phyloP scores from a whole-genome alignment of 2,888 invertebrate genomes.

The Tryphoninae sp. region DNA sequence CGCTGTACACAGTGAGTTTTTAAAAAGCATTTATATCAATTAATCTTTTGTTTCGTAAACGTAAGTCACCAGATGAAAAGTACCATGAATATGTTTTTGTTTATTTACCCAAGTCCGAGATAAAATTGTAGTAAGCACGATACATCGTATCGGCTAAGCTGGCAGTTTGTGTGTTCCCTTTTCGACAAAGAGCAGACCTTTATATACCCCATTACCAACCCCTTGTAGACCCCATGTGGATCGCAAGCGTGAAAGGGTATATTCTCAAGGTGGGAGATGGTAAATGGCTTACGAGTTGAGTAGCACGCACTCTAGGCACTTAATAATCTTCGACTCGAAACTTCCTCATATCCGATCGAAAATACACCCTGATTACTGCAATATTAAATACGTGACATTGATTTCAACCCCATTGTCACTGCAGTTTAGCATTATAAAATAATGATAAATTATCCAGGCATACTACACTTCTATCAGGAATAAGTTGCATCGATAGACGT shows the following conservation, averaged over 20 bases:
- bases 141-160: slow-evolving; percentile 57
- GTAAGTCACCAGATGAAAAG: not conserved
- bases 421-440: no score
- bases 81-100: not conserved
- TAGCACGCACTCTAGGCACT: not conserved
- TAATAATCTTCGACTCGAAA: not conserved
- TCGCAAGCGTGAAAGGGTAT: slow-evolving; percentile 30
- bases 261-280: slow-evolving; percentile 44
- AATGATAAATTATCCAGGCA: no score
- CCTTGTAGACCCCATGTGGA: slow-evolving; percentile 51
- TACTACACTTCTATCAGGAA: no score
- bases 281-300: slow-evolving; percentile 26
- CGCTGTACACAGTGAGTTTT: slow-evolving; percentile 61
- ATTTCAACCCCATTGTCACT: no score
- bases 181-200: slow-evolving; percentile 30
- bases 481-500: no score
- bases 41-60: no score
- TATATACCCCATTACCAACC: slow-evolving; percentile 54
- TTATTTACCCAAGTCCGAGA: slow-evolving; percentile 57
- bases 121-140: slow-evolving; percentile 44
- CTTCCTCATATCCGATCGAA: not conserved
- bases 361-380: not conserved
- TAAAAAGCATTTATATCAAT: not conserved
- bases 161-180: slow-evolving; percentile 49
- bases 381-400: not conserved